These are phyloP conservation scores for Phorcus lineatus DNA, from an alignment of 2,888 invertebrate species.

Conservation along the genomic window DNA sequence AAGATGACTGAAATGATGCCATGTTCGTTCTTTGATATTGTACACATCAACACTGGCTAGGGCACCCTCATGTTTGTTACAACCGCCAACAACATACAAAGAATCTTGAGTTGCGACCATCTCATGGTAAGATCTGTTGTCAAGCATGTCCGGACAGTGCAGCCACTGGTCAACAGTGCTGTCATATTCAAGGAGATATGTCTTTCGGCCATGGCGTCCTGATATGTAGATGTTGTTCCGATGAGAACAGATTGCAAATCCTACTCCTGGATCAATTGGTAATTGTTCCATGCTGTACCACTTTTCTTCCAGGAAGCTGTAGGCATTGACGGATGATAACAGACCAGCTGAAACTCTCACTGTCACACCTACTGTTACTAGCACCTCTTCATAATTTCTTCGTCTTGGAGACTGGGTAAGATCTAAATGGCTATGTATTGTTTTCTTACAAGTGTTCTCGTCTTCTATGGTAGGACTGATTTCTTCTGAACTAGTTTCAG, in stretches of 20 bases:
- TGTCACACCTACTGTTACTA: conserved; percentile 42
- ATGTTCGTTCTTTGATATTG: conserved; percentile 35
- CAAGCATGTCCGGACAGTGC: conserved; percentile 45
- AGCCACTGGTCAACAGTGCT: conserved; percentile 40
- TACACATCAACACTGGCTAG: conserved; percentile 42
- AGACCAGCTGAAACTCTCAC: conserved; percentile 41
- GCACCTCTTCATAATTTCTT: conserved; percentile 48
- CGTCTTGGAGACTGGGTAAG: background rate
- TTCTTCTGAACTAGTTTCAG: background rate
- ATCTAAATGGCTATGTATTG: background rate
- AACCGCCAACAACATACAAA: conserved; percentile 48
- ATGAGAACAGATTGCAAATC: conserved; percentile 47
- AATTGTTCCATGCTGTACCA: conserved; percentile 46
- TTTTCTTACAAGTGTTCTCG: background rate
- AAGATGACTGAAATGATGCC: conserved; percentile 41
- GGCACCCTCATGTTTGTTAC: conserved; percentile 45
- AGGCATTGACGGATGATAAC: conserved; percentile 46
- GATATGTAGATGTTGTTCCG: conserved; percentile 48
- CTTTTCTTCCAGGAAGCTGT: conserved; percentile 42
- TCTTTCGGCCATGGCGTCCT: conserved; percentile 41
- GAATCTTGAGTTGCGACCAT: conserved; percentile 41
- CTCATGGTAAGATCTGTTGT: conserved; percentile 44
- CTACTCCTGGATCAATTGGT: conserved; percentile 47
- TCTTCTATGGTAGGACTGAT: background rate
- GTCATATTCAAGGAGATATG: conserved; percentile 46